A percentile compares a stretch with the other conserved stretches of the same genome.
Conservation (phyloP, 2,888 invertebrate genomes). For the Eubasilissa splendida region DNA sequence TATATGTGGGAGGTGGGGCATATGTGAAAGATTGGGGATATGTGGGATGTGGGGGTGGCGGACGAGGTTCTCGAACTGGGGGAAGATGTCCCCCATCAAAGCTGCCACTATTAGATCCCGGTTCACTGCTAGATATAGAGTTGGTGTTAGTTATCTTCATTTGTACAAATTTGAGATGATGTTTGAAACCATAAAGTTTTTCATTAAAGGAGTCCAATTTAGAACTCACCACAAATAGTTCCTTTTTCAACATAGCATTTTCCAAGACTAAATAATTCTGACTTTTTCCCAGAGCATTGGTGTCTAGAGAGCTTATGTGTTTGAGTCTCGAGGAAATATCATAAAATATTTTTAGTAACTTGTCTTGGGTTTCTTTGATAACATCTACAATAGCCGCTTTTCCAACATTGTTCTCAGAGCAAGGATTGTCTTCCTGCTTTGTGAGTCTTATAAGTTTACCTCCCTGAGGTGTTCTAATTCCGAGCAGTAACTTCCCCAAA, state of each 20-base stretch:
- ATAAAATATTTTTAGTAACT: slow-evolving; percentile 8
- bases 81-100: no score
- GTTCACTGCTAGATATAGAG: no score
- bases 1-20: no score
- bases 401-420: slow-evolving; percentile 15
- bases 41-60: no score
- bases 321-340: background rate
- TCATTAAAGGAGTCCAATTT: background rate
- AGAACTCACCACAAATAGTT: background rate
- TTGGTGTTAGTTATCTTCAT: no score
- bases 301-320: background rate
- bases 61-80: no score
- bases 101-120: no score
- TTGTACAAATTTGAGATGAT: background rate
- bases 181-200: background rate
- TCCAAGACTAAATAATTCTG: background rate
- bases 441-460: slow-evolving; percentile 29
- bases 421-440: slow-evolving; percentile 24
- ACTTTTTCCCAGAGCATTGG: background rate
- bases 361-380: slow-evolving; percentile 21
- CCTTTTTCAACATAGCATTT: background rate
- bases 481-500: slow-evolving; percentile 4
- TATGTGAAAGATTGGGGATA: no score
- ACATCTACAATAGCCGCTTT: slow-evolving; percentile 6
- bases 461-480: slow-evolving; percentile 6